phyloP scores from a whole-genome alignment of 2,113 vertebrate genomes.

The Dipodomys ordii region DNA sequence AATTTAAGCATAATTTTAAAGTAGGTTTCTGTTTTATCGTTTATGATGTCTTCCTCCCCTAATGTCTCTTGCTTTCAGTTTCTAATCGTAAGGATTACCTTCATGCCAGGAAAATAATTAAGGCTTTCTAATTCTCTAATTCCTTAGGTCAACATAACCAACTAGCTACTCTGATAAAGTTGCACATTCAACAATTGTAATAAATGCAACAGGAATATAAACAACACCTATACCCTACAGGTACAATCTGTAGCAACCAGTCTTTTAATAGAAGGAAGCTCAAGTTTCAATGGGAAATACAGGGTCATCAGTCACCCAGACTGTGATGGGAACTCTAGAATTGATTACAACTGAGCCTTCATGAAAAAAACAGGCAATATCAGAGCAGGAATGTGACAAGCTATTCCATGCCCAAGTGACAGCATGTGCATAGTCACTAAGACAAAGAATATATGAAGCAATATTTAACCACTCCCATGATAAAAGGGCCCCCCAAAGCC shows the following conservation, averaged over 20 bases:
- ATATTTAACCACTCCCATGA: neutral
- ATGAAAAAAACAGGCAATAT: neutral
- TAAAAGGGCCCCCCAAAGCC: neutral
- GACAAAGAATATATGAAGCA: accelerated
- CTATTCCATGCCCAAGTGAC: neutral
- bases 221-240: neutral
- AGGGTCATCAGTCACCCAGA: neutral
- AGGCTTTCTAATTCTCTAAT: neutral
- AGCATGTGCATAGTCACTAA: neutral
- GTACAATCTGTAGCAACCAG: neutral
- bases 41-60: neutral
- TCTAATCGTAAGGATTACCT: conserved; percentile 11
- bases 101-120: neutral
- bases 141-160: neutral
- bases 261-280: neutral
- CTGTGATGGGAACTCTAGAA: neutral
- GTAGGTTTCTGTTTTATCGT: neutral
- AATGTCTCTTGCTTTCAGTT: neutral
- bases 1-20: neutral
- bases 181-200: neutral
- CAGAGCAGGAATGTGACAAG: neutral
- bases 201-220: neutral
- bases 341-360: neutral
- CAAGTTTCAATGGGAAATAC: neutral
- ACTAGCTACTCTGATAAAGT: neutral